These are phyloP conservation scores for Rafetus swinhoei DNA, from an alignment of 2,113 vertebrate species.

Conservation along the genomic window DNA sequence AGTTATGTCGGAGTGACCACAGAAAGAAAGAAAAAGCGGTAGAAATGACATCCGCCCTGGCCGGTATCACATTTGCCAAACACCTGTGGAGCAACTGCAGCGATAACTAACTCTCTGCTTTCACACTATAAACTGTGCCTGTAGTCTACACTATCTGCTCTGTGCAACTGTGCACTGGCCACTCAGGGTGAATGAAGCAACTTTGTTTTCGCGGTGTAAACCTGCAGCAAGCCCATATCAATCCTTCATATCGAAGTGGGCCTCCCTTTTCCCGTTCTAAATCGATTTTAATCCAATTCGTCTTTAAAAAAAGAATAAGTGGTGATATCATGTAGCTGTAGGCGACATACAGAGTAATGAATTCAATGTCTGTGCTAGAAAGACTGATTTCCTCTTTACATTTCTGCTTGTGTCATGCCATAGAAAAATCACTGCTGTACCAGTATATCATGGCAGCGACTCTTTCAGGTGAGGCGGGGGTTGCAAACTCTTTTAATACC, in stretches of 20 bases:
- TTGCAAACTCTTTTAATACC: not conserved
- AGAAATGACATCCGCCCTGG: not conserved
- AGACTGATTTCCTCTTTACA: not conserved
- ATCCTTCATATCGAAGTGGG: not conserved
- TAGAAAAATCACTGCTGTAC: not conserved
- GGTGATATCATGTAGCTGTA: slow-evolving; percentile 19
- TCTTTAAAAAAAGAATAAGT: not conserved
- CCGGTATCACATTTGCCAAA: not conserved
- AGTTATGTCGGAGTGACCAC: not conserved
- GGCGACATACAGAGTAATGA: not conserved
- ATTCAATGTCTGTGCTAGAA: not conserved
- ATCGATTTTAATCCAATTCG: not conserved
- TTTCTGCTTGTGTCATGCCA: not conserved
- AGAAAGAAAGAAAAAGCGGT: not conserved
- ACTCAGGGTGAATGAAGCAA: not conserved
- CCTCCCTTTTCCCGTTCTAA: not conserved
- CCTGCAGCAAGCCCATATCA: not conserved
- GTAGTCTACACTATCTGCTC: not conserved
- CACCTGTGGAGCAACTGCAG: not conserved
- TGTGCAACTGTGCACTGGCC: not conserved
- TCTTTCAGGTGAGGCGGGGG: rapidly evolving
- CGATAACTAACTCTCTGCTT: not conserved
- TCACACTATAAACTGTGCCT: too few species aligned
- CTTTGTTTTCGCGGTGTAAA: not conserved
- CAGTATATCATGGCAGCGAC: not conserved